Base-by-base conservation (phyloP, 1,140 invertebrate genomes). In the Drosophila nannoptera region DNA sequence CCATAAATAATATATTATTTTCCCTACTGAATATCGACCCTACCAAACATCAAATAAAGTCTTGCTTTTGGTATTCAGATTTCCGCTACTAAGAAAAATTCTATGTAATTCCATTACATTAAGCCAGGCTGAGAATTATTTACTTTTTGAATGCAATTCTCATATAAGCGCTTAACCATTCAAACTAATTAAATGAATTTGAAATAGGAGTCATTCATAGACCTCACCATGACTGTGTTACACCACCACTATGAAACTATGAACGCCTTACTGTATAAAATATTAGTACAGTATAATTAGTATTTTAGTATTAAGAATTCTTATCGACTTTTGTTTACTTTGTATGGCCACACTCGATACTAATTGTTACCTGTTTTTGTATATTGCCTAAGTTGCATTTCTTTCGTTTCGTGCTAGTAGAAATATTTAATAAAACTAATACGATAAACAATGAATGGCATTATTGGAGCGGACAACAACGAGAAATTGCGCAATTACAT, bases 401-500 rank as follows among this genome's bases (percentile, higher is more conserved):
- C 16, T 32, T 33, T 43, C 29, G 11, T 1, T 33, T 8, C 9
- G 43, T 11, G n/a, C 5, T 43, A 4, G 14, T 31, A 9, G 5
- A 45, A 45, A 14, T 12, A 31, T 32, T 59, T 5, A 35, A 46
- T 29, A 31, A n/a, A 29, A 12, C 7, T 1, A 22, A 22, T 22
- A 22, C 14, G 32, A 40, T 40, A 7, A 29, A 71, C 22, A 42
- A 83, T 83, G 80, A 55, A 32, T 38, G 31, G 56, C 2, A 84
- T 84, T 32, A 43, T 42, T 36, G 73, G 69, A 7, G 64, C 69
- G 16, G 74, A 89, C 38, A 88, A 87, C 50, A 67, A 65, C 42
- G 67, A 77, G 38, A 80, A 82, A 53, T 63, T 89, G 35, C 67
- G 65, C 7, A 71, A 76, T 11, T 89, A 88, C 42, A 89, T 89